Percentiles rank a stretch among this genome's conserved stretches.
Conservation (phyloP, 2,113 vertebrate species). For the Urocynchramus pylzowi region DNA sequence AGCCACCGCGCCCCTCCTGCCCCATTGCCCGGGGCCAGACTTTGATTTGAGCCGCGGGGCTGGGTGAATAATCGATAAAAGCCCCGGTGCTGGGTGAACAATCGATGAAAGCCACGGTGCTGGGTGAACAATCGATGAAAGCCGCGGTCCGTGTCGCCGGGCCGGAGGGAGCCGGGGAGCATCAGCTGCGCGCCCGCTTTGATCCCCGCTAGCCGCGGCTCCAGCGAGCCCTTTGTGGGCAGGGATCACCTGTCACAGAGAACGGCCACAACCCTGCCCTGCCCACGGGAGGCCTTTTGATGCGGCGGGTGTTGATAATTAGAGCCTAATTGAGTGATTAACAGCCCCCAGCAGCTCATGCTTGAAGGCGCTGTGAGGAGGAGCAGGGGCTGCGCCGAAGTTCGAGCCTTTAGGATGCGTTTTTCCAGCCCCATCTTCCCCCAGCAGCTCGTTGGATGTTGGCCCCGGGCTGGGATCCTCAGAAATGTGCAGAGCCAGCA, state of each 20-base stretch:
- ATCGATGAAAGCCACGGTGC: rapidly evolving
- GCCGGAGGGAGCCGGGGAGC: not conserved
- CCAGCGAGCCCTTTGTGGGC: conserved; percentile 26
- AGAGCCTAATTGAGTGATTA: conserved; percentile 81
- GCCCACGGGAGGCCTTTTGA: conserved; percentile 68
- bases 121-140: not conserved
- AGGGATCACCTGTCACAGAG: conserved; percentile 63
- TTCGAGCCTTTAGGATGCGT: not conserved
- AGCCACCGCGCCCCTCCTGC: not conserved
- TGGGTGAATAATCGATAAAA: not conserved
- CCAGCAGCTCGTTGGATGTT: not conserved
- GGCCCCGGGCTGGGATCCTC: conserved; percentile 11
- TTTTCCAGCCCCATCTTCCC: conserved; percentile 20
- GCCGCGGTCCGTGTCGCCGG: not conserved
- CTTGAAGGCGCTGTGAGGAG: conserved; percentile 26
- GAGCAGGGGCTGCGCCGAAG: not conserved
- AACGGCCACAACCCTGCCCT: conserved; percentile 50
- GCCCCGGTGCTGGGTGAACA: not conserved
- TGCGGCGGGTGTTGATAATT: conserved; percentile 70
- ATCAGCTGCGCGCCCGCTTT: not conserved
- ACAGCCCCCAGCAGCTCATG: conserved; percentile 29
- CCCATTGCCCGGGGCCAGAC: not conserved
- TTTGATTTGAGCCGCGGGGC: not conserved
- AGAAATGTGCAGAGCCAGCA: not conserved
- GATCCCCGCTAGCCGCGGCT: not conserved